These are phyloP conservation scores for Apis florea DNA, from an alignment of 1,140 invertebrate species.

Conservation along the genomic window DNA sequence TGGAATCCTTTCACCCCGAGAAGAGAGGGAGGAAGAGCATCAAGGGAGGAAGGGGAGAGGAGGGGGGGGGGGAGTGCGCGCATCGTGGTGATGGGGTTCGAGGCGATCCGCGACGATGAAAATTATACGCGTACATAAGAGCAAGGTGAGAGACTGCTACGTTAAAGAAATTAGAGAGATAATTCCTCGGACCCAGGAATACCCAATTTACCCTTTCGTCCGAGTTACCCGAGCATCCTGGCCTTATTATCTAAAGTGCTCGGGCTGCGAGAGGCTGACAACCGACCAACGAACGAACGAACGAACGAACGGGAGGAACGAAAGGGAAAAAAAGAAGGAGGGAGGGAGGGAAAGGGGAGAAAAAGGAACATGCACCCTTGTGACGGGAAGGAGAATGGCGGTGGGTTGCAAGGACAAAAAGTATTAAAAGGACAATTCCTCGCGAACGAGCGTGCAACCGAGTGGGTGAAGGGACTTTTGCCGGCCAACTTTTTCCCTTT, in stretches of 20 bases:
- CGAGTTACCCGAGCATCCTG: slow-evolving; percentile 68
- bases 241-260: slow-evolving; percentile 82
- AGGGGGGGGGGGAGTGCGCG: neutral
- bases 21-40: slow-evolving; percentile 21
- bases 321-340: slow-evolving; percentile 32
- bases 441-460: slow-evolving; percentile 32
- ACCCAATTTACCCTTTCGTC: slow-evolving; percentile 80
- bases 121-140: slow-evolving; percentile 66
- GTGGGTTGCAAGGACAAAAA: slow-evolving; percentile 62
- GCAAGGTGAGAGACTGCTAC: slow-evolving; percentile 66
- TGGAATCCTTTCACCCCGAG: slow-evolving; percentile 58
- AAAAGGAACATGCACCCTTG: slow-evolving; percentile 33
- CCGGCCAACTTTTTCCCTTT: slow-evolving; percentile 45
- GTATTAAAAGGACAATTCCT: slow-evolving; percentile 61
- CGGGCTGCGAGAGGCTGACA: slow-evolving; percentile 65
- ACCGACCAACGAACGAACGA: neutral
- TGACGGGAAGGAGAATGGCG: slow-evolving; percentile 52
- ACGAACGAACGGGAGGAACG: neutral
- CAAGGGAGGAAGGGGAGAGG: slow-evolving; percentile 7
- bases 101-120: slow-evolving; percentile 58
- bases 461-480: slow-evolving; percentile 28
- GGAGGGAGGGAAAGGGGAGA: slow-evolving; percentile 50
- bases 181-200: slow-evolving; percentile 79
- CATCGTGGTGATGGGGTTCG: slow-evolving; percentile 42
- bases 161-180: slow-evolving; percentile 81